phyloP scores from a whole-genome alignment of 2,797 vertebrate genomes.

The Nannoperca obscura region DNA sequence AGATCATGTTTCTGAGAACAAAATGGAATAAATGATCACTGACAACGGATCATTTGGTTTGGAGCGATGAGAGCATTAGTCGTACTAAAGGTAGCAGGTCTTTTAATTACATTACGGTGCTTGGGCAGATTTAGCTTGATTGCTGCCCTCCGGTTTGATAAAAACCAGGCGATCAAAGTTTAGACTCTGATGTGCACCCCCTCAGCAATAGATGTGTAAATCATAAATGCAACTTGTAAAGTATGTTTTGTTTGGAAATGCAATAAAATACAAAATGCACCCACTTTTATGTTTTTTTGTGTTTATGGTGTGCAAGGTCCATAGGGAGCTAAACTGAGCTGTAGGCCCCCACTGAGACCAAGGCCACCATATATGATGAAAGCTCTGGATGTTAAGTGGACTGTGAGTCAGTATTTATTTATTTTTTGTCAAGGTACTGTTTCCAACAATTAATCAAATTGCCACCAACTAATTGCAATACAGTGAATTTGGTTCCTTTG shows the following conservation, averaged over 20 bases:
- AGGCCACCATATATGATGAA: not conserved
- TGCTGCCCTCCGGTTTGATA: slow-evolving; percentile 5
- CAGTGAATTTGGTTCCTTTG: not conserved
- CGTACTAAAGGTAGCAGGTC: slow-evolving; percentile 19
- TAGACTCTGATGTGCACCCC: not conserved
- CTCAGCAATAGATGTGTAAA: not conserved
- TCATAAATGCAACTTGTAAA: slow-evolving; percentile 20
- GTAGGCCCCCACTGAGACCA: not conserved
- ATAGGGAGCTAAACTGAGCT: not conserved
- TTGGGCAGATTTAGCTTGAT: not conserved
- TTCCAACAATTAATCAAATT: slow-evolving; percentile 8
- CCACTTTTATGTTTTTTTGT: not conserved
- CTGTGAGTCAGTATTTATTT: not conserved
- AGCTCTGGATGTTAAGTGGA: not conserved
- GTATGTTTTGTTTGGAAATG: not conserved
- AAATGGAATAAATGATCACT: slow-evolving; percentile 34
- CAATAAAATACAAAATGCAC: not conserved
- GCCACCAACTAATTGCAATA: not conserved
- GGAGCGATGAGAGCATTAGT: slow-evolving; percentile 42
- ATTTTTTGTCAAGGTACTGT: not conserved
- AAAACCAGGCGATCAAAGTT: not conserved
- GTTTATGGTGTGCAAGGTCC: no score
- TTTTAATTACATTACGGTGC: slow-evolving; percentile 3
- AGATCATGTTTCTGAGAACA: slow-evolving; percentile 34
- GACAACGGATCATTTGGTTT: slow-evolving; percentile 48